phyloP scores from a whole-genome alignment of 2,113 vertebrate species.

The Gallinago paraguaiae region DNA sequence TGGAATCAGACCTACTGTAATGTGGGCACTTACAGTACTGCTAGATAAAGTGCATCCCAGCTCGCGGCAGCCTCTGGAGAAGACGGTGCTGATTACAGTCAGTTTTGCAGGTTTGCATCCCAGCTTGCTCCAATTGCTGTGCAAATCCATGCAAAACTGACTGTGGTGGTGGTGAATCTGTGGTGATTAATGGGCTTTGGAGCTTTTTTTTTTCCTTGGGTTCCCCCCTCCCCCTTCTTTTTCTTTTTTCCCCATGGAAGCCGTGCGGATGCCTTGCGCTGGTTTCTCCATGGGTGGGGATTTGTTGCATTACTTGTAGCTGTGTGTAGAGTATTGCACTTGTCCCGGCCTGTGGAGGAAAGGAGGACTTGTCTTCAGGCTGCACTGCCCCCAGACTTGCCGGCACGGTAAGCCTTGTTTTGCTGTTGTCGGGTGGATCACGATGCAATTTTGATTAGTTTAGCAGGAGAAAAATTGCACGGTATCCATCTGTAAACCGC shows the following conservation, averaged over 20 bases:
- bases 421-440: constrained; percentile 95
- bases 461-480: constrained; percentile 90
- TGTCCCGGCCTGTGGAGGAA: constrained; percentile 88
- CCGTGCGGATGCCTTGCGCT: constrained; percentile 21
- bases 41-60: constrained; percentile 70
- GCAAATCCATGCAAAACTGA: constrained; percentile 99
- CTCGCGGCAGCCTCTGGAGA: constrained; percentile 1
- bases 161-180: constrained; percentile 79
- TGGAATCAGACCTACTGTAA: constrained; percentile 87
- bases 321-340: constrained; percentile 84
- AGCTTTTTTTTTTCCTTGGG: background rate
- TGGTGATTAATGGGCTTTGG: background rate
- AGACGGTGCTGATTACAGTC: constrained; percentile 73
- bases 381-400: background rate
- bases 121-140: constrained; percentile 97
- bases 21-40: constrained; percentile 95
- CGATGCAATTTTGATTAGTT: constrained; percentile 91
- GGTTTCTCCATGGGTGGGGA: constrained; percentile 83
- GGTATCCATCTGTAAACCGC: constrained; percentile 97
- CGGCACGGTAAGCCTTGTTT: constrained; percentile 71
- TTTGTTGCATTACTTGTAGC: constrained; percentile 84
- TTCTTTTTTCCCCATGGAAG: background rate
- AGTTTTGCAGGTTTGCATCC: constrained; percentile 98
- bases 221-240: fast-evolving
- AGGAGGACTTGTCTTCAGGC: constrained; percentile 67